Base-by-base conservation (phyloP, 1,140 invertebrate genomes). In the Acromyrmex charruanus region DNA sequence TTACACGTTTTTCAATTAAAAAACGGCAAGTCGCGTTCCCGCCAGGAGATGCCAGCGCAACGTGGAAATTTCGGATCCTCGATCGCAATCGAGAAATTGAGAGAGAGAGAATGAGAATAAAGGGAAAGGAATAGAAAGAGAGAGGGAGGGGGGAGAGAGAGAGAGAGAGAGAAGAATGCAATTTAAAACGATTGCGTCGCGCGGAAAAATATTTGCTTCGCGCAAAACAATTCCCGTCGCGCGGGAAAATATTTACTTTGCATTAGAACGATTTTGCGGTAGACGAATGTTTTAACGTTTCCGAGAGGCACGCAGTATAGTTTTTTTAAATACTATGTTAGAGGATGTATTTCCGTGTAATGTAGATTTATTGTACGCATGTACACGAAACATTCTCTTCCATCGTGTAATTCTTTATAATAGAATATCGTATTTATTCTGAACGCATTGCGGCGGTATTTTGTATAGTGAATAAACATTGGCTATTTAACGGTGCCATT, bases 111-210 rank as follows among this genome's bases (percentile, higher is more conserved):
- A 10, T 2, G 31, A 58, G 35, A 44, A 44, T 44, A 7, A 28
- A 28, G 28, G 28, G 28, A 5, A 31, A 14, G 16, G 14, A n/a
- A 44, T 4, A 0, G 31, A 59, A 6, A 55, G 74, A 58, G 35
- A 0, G 39, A 44, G 9, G 0, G 39, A 31, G 9, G 31, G 0
- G n/a, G n/a, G 25, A 25, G 21, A 14, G 18, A 79, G 14, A 66
- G 14, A 51, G 21, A 21, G 28, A 66, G 7, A 25, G 31, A 53
- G 49, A 69, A 16, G 49, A 51, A 75, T 61, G 55, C 69, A 75
- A 75, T 84, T 82, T 84, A 74, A 84, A 84, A 84, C 55, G 39
- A 84, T 84, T 84, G 80, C 69, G 18, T 82, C 18, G 55, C 49
- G 14, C 80, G 39, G 80, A 75, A 75, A 84, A 84, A 84, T 84